Conservation (phyloP, 2,797 vertebrate genomes). For the Paedocypris micromegethes region DNA sequence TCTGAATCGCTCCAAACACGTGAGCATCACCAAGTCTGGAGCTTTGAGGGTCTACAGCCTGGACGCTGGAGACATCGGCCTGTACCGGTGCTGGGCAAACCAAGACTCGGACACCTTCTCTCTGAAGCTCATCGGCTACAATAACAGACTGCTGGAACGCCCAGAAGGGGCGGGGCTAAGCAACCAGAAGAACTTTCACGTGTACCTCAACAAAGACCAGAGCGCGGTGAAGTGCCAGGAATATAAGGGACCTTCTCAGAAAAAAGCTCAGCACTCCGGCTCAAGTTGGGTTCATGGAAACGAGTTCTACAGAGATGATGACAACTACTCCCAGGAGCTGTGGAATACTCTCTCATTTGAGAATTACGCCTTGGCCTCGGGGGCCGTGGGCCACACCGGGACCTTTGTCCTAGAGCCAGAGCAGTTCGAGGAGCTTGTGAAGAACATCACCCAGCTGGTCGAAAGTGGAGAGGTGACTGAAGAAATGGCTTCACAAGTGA, state of each 20-base stretch:
- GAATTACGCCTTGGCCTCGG: constrained; percentile 54
- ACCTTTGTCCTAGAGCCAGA: constrained; percentile 70
- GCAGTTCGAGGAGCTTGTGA: constrained; percentile 72
- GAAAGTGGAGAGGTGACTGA: constrained; percentile 71
- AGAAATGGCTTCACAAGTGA: constrained; percentile 73
- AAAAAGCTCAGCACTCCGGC: constrained; percentile 52
- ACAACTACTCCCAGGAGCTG: constrained; percentile 55
- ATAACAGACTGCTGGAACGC: constrained; percentile 68
- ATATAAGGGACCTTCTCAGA: constrained; percentile 8
- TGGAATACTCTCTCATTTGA: constrained; percentile 54
- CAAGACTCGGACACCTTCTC: constrained; percentile 70
- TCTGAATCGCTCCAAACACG: constrained; percentile 70
- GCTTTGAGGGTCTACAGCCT: constrained; percentile 80
- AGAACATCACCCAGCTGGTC: constrained; percentile 77
- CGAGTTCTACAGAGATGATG: constrained; percentile 61
- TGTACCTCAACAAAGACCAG: constrained; percentile 22
- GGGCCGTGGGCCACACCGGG: constrained; percentile 44
- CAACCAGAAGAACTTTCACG: constrained; percentile 18
- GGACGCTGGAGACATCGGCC: constrained; percentile 66
- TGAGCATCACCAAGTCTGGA: constrained; percentile 77
- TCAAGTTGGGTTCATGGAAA: constrained; percentile 69
- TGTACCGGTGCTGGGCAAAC: constrained; percentile 78
- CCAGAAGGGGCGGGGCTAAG: constrained; percentile 46
- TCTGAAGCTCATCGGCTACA: constrained; percentile 79
- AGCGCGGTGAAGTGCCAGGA: constrained; percentile 32